Evolutionary conservation across 1,140 invertebrate genomes (phyloP).

Genomic region (Octopus bimaculoides): DNA sequence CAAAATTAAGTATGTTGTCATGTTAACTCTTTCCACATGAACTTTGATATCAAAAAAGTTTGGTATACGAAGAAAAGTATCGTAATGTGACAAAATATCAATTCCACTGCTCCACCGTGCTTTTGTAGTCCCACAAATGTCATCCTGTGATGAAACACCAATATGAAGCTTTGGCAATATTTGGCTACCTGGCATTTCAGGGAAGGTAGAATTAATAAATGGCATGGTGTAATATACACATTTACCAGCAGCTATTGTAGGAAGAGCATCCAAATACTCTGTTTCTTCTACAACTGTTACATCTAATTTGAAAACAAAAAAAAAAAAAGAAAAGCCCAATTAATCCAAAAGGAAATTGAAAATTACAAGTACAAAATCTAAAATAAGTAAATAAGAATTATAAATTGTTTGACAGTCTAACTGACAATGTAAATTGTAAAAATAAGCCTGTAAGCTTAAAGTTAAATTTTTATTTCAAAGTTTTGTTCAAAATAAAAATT

Average conservation of each 20-base stretch:
- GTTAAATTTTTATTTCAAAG: no score
- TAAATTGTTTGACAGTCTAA: background rate
- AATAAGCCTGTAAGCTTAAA: background rate
- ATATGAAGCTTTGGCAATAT: constrained; percentile 41
- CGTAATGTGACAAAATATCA: constrained; percentile 48
- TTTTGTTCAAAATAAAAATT: no score
- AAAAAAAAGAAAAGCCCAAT: no score
- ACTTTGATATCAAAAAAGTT: constrained; percentile 71
- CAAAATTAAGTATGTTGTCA: constrained; percentile 63
- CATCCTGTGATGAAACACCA: constrained; percentile 23
- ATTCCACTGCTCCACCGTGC: constrained; percentile 56
- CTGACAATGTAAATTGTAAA: background rate
- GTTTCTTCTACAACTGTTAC: constrained; percentile 52
- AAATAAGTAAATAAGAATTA: background rate
- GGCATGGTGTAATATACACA: constrained; percentile 55
- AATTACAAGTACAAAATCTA: background rate
- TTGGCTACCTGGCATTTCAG: constrained; percentile 24
- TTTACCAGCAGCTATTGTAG: constrained; percentile 38
- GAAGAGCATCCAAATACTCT: constrained; percentile 46
- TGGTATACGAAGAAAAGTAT: constrained; percentile 66
- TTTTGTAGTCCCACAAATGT: background rate
- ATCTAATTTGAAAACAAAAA: constrained; percentile 25
- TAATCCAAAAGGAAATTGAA: no score
- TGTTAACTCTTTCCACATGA: constrained; percentile 61
- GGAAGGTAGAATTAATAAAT: constrained; percentile 35